Evolutionary conservation across 2,888 invertebrate species (phyloP).

Genomic region (Nebria brevicollis): DNA sequence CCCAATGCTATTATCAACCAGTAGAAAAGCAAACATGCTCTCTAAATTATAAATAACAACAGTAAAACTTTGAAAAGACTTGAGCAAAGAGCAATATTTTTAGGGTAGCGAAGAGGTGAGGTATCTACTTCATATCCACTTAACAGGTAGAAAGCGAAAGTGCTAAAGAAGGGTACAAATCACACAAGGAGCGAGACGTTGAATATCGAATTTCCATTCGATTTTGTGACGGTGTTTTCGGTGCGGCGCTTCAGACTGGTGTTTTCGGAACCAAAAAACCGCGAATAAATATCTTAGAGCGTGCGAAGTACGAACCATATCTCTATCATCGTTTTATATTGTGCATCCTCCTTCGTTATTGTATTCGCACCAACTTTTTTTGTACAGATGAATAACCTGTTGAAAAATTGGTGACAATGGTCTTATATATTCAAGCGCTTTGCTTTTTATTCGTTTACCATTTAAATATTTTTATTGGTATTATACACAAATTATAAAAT

Average conservation of each 20-base stretch:
- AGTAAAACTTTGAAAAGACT: background rate
- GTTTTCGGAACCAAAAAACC: too few relatives aligned
- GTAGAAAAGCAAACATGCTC: too few relatives aligned
- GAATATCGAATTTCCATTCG: background rate
- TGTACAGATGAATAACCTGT: background rate
- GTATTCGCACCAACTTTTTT: background rate
- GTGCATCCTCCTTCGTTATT: background rate
- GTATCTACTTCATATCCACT: background rate
- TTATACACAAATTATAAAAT: too few relatives aligned
- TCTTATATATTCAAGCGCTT: background rate
- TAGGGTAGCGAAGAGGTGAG: background rate
- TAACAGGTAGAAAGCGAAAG: background rate
- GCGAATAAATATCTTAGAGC: background rate
- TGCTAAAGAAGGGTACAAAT: background rate
- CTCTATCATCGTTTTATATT: background rate
- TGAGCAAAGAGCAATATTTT: too few relatives aligned
- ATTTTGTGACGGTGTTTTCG: background rate
- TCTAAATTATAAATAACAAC: background rate
- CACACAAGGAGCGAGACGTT: background rate
- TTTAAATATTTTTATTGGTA: too few relatives aligned
- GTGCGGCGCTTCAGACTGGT: too few relatives aligned
- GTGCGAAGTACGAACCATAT: background rate
- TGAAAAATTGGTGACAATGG: background rate
- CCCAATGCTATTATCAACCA: too few relatives aligned
- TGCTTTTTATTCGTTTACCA: background rate